These are phyloP conservation scores for Cylas formicarius DNA, from an alignment of 1,140 invertebrate species.

Conservation along the genomic window DNA sequence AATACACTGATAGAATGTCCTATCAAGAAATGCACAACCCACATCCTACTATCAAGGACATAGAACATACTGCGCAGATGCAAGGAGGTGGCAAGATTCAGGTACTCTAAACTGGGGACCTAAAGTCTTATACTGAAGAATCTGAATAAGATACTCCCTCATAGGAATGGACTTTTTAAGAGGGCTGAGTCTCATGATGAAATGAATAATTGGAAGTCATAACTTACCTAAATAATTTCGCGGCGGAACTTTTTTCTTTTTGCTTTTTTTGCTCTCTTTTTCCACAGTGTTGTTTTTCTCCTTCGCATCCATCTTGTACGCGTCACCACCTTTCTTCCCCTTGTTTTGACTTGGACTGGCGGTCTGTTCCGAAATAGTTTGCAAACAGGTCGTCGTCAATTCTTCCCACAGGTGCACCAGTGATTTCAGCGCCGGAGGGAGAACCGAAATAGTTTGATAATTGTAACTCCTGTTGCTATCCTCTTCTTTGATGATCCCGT, in stretches of 20 bases:
- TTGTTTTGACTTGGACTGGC: constrained; percentile 45
- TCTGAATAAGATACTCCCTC: no score
- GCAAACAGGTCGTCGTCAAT: constrained; percentile 61
- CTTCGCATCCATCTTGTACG: constrained; percentile 37
- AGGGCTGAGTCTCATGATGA: no score
- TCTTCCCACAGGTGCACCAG: constrained; percentile 85
- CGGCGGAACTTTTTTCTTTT: constrained; percentile 49
- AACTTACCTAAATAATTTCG: constrained; percentile 41
- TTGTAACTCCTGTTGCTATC: constrained; percentile 24
- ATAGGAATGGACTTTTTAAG: no score
- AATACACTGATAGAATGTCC: no score
- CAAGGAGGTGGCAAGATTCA: no score
- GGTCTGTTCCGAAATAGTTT: constrained; percentile 57
- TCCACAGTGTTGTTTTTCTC: constrained; percentile 45
- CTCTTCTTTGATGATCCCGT: constrained; percentile 54
- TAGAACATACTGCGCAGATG: no score
- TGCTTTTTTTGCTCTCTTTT: constrained; percentile 47
- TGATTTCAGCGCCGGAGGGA: constrained; percentile 80
- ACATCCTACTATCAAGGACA: no score
- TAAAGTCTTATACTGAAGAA: no score
- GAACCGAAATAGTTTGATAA: constrained; percentile 57
- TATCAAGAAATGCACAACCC: no score
- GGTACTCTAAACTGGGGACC: no score
- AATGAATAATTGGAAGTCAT: not conserved
- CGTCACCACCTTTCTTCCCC: constrained; percentile 40